A percentile compares a stretch with the other conserved stretches of the same genome.
Evolutionary conservation across 2,113 vertebrate species (phyloP).

Genomic region (Pavo muticus): DNA sequence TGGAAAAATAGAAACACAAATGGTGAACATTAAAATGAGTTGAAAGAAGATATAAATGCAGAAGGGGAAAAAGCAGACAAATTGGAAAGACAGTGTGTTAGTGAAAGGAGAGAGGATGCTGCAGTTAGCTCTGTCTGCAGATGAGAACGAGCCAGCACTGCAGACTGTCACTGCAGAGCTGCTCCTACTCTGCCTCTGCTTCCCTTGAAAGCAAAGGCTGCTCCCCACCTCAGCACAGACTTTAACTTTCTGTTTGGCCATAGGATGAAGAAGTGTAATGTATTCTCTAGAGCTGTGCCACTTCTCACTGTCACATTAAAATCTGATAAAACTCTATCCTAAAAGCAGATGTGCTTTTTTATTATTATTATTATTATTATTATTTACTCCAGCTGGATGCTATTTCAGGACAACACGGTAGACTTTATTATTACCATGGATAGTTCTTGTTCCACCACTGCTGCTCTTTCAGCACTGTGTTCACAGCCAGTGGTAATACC

Average conservation of each 20-base stretch:
- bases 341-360: background rate
- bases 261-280: background rate
- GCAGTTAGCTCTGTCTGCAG: background rate
- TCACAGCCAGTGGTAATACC: background rate
- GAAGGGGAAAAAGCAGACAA: background rate
- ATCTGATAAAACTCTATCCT: background rate
- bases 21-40: background rate
- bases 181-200: background rate
- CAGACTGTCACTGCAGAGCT: background rate
- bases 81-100: background rate
- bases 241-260: background rate
- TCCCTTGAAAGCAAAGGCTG: background rate
- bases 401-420: background rate
- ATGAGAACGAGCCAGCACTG: background rate
- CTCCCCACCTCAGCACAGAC: background rate
- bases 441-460: background rate
- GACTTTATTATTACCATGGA: background rate
- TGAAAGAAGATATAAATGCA: background rate
- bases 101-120: background rate
- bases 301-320: background rate
- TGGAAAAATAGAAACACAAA: rapidly evolving
- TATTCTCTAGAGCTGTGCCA: background rate
- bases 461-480: background rate
- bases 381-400: background rate
- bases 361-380: no score